Evolutionary conservation across 2,113 vertebrate species (phyloP).

Genomic region (Entosphenus tridentatus): DNA sequence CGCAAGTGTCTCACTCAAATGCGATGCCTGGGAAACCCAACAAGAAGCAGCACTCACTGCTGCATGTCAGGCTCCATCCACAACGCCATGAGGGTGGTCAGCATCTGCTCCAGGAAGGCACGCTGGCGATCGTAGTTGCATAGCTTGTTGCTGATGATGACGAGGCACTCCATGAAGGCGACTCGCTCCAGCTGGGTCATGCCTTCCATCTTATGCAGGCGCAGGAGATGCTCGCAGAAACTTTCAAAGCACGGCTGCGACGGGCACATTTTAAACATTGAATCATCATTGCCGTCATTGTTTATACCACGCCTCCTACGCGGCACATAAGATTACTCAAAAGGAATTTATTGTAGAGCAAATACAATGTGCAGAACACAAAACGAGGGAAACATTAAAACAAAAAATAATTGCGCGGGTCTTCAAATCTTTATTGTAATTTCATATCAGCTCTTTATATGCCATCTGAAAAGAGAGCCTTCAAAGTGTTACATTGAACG

Average conservation of each 20-base stretch:
- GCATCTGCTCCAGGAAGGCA: conserved; percentile 57
- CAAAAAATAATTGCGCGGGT: not conserved
- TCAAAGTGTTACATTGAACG: too few species aligned
- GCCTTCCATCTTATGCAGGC: conserved; percentile 41
- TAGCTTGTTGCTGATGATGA: conserved; percentile 87
- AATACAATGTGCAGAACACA: not conserved
- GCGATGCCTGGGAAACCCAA: too few species aligned
- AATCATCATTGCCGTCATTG: too few species aligned
- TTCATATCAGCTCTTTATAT: too few species aligned
- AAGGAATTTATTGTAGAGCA: too few species aligned
- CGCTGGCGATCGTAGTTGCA: conserved; percentile 71
- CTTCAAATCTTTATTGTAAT: too few species aligned
- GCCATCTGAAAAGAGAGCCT: too few species aligned
- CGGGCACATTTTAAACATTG: too few species aligned
- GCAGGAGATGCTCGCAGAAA: conserved; percentile 59
- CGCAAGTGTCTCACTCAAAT: too few species aligned
- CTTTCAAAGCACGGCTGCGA: conserved; percentile 64
- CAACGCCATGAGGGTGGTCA: conserved; percentile 38
- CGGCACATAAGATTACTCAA: too few species aligned
- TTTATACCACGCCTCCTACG: too few species aligned
- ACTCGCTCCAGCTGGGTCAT: conserved; percentile 72
- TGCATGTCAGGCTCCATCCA: conserved; percentile 76
- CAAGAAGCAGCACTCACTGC: conserved; percentile 22
- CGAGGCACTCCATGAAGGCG: conserved; percentile 65
- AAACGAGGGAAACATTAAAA: not conserved